phyloP scores from a whole-genome alignment of 2,113 vertebrate genomes.

The Prunella fulvescens region DNA sequence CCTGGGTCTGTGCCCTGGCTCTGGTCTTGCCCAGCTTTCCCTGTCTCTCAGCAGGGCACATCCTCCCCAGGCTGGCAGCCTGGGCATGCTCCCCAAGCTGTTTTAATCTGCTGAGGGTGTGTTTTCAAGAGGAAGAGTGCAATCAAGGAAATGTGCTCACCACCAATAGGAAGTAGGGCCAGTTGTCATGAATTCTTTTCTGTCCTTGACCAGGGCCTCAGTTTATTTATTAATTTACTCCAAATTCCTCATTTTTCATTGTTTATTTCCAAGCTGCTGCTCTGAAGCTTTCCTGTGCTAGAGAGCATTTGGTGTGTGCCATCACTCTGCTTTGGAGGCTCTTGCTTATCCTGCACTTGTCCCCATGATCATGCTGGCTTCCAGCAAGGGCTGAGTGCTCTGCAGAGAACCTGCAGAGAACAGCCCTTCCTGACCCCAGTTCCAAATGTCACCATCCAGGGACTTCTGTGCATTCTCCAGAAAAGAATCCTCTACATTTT shows the following conservation, averaged over 20 bases:
- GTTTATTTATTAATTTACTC: neutral
- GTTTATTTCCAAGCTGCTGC: neutral
- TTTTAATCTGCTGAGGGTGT: neutral
- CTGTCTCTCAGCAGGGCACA: neutral
- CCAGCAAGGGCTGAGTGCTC: neutral
- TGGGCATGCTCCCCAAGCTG: neutral
- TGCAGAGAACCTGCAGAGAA: neutral
- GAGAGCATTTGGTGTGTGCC: neutral
- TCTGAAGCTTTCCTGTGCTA: neutral
- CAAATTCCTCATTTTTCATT: neutral
- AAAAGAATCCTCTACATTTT: neutral
- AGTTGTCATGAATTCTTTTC: neutral
- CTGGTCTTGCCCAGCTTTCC: neutral
- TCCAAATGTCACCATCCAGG: neutral
- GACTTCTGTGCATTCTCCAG: neutral
- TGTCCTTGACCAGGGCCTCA: neutral
- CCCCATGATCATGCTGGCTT: neutral
- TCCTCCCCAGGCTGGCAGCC: neutral
- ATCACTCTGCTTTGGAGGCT: neutral
- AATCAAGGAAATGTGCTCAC: accelerated
- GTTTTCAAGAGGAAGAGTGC: neutral
- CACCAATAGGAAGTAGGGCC: neutral
- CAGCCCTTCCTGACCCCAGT: neutral
- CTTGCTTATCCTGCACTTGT: neutral
- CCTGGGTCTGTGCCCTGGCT: neutral